Evolutionary conservation across 2,113 vertebrate genomes (phyloP), one percentile per base, ranked within the genome.

Genomic region (Muscicapa adusta): DNA sequence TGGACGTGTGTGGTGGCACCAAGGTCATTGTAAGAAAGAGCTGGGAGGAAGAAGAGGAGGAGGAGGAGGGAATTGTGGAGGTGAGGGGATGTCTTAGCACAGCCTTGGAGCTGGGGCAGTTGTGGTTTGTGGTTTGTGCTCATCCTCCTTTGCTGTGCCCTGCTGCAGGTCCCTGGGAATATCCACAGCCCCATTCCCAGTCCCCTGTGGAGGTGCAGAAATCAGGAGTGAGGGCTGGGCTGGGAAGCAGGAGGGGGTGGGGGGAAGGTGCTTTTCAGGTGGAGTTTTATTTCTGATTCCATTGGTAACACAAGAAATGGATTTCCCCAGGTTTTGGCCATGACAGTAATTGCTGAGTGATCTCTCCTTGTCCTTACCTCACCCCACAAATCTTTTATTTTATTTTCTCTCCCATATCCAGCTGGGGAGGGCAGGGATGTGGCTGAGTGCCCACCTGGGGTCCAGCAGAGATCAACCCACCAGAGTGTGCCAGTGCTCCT

Each of bases 1-100:
- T 29, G 65, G 17, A 1, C 2, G 0, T 2, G 26, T 13, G 14
- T 3, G 3, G 53, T 1, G 1, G 19, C n/a, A 43, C 51, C 36
- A 8, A 36, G 48, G 53, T 25, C 17, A 2, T 9, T 31, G 54
- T 17, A 9, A 29, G 53, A 33, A 72, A 33, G 31, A 38, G 0
- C 20, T 29, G 25, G 18, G 18, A 20, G 36, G 54, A 28, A 15
- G 63, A 67, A 2, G 58, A 70, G 4, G 47, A 65, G 20, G 34
- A 63, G 29, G 24, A 42, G n/a, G 3, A 63, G 18, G 53, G 29
- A 24, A 36, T 6, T 26, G 29, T 17, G 60, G 65, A 68, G 58
- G 43, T 23, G 13, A n/a, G 20, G 78, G 26, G 7, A 8, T 53
- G 47, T 6, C 53, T 45, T 29, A 38, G 68, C 29, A 50, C 18